Evolutionary conservation across 1,140 invertebrate genomes (phyloP).

Genomic region (Agrypnia vestita): DNA sequence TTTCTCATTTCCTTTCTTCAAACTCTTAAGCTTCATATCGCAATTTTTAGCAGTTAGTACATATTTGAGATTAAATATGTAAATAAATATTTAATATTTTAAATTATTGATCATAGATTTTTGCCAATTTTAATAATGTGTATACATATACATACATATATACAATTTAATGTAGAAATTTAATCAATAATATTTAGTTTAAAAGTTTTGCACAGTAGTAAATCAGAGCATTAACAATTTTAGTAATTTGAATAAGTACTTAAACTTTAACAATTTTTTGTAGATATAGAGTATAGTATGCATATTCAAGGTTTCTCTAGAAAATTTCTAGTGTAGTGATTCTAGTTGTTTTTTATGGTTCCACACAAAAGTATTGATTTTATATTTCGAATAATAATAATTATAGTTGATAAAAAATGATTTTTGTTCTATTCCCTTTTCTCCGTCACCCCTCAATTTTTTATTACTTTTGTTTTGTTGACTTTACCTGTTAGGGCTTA

Average conservation of each 20-base stretch:
- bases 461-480: slow-evolving; percentile 19
- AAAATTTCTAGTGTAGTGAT: neutral
- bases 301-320: no score
- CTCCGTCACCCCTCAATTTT: slow-evolving; percentile 14
- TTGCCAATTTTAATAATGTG: neutral
- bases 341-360: neutral
- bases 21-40: slow-evolving; percentile 1
- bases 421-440: neutral
- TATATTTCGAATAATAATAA: neutral
- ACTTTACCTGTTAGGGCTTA: neutral
- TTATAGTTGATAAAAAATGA: neutral
- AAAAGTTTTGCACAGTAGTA: slow-evolving; percentile 31
- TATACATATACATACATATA: slow-evolving; percentile 24
- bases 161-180: slow-evolving; percentile 15
- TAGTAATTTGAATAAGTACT: slow-evolving; percentile 8
- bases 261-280: neutral
- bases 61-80: slow-evolving; percentile 29
- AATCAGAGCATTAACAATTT: neutral
- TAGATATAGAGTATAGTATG: neutral
- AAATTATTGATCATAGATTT: slow-evolving; percentile 22
- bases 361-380: neutral
- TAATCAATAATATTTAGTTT: slow-evolving; percentile 4
- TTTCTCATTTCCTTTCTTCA: slow-evolving; percentile 12
- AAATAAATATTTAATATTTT: slow-evolving; percentile 34
- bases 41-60: slow-evolving; percentile 8